Evolutionary conservation across 1,140 invertebrate species (phyloP).

Genomic region (Doryteuthis pealeii): DNA sequence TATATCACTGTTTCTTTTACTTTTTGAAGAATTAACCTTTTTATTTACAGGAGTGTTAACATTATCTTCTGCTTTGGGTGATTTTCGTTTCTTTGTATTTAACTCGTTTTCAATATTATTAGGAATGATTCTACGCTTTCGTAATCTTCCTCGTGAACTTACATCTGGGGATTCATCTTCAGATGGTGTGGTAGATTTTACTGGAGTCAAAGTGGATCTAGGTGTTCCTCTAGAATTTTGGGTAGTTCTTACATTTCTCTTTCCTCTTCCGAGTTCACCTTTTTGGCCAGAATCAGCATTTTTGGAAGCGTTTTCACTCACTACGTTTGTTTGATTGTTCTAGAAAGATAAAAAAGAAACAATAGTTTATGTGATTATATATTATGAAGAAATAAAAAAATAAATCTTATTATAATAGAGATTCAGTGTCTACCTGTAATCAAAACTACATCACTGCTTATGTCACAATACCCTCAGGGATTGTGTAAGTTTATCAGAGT

Average conservation of each 20-base stretch:
- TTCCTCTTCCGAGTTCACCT: slow-evolving; percentile 14
- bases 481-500: too few relatives aligned
- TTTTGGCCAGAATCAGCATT: too few relatives aligned
- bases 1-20: neutral
- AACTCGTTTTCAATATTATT: slow-evolving; percentile 49
- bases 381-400: too few relatives aligned
- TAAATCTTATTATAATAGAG: too few relatives aligned
- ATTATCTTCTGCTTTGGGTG: neutral
- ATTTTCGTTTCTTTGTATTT: slow-evolving; percentile 37
- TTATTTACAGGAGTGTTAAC: neutral
- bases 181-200: slow-evolving; percentile 17
- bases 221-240: neutral
- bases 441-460: too few relatives aligned
- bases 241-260: neutral
- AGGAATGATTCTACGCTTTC: slow-evolving; percentile 52
- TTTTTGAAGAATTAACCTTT: slow-evolving; percentile 11
- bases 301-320: slow-evolving; percentile 26
- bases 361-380: too few relatives aligned
- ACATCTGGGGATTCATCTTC: slow-evolving; percentile 41
- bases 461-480: too few relatives aligned
- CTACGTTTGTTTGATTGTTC: neutral
- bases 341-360: too few relatives aligned
- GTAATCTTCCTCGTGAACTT: slow-evolving; percentile 47
- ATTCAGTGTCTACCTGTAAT: too few relatives aligned
- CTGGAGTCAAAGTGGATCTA: slow-evolving; percentile 14